Conservation (phyloP, 1,140 invertebrate species). For the Eupeodes corollae region DNA sequence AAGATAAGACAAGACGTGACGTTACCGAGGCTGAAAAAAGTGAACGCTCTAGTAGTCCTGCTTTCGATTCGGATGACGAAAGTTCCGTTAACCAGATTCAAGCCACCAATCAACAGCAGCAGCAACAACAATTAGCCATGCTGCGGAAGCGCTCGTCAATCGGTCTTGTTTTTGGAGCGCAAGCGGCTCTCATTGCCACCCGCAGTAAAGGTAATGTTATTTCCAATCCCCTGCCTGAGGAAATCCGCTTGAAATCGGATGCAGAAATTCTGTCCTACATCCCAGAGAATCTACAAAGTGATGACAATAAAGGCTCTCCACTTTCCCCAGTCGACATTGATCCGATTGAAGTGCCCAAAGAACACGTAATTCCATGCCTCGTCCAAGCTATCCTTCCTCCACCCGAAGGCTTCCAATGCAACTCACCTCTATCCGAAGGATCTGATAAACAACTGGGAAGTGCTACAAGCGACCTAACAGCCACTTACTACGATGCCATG, state of each 20-base stretch:
- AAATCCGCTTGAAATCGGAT: conserved; percentile 28
- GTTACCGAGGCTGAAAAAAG: conserved; percentile 53
- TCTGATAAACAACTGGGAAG: conserved; percentile 42
- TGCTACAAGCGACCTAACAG: conserved; percentile 32
- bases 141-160: conserved; percentile 32
- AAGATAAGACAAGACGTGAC: conserved; percentile 39
- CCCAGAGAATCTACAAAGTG: not conserved
- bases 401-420: conserved; percentile 58
- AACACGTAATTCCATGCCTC: conserved; percentile 43
- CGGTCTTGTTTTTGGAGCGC: conserved; percentile 31
- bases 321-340: conserved; percentile 36
- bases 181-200: conserved; percentile 31
- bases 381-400: conserved; percentile 58
- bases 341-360: conserved; percentile 36
- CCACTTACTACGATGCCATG: conserved; percentile 57
- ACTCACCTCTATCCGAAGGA: conserved; percentile 50
- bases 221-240: conserved; percentile 1
- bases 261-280: conserved; percentile 10
- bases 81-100: conserved; percentile 43
- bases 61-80: conserved; percentile 91
- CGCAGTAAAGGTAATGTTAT: conserved; percentile 36
- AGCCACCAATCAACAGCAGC: conserved; percentile 20
- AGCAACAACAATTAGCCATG: conserved; percentile 25
- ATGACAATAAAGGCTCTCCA: conserved; percentile 19
- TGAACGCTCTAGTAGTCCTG: conserved; percentile 86